Evolutionary conservation across 92 coral and sea anemone species (phyloP), one percentile per base, ranked within the genome.

Genomic region (Heteractis magnifica): DNA sequence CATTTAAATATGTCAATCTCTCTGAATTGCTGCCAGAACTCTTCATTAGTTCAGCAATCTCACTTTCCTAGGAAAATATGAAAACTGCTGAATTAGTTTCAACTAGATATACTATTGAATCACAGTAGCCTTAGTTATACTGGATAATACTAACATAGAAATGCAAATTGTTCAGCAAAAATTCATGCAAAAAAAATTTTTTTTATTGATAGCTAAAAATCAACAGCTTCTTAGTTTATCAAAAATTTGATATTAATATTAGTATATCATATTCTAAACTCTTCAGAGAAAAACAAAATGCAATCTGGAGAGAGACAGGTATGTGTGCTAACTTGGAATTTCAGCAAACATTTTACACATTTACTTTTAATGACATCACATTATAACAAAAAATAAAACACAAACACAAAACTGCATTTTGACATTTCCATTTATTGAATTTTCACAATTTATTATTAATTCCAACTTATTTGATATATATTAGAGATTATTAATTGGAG

Each of bases 11-110:
- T 51, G 90, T 89, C 85, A 93, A 91, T 87, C 91, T 89, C 87
- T 93, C 88, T 26, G 98, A 93, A 84, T 88, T 93, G 86, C 85
- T 91, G 52, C 98, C 98, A 10, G 98, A 93, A 77, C 88, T 91
- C 98, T 91, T 91, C 87, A 88, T 85, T 81, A 93, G 92, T 83
- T 91, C 95, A 76, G 95, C 94, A 59, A 93, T 79, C 83, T 93
- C 95, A 55, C 72, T 71, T 68, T 93, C 98, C 98, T 93, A 86
- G 50, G 90, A 21, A 52, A 52, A 76, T 55, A 76, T 49, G 34
- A 52, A 76, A n/a, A 76, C 23, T 51, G 56, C 79, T 55, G 65
- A 50, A 20, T 50, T 76, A 50, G 58, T 52, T 52, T 76, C 64
- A 52, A 76, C 58, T 10, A 52, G 19, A 8, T 4, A 3, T 18